Conservation (phyloP, 2,797 vertebrate species). For the Myotis pilosus region DNA sequence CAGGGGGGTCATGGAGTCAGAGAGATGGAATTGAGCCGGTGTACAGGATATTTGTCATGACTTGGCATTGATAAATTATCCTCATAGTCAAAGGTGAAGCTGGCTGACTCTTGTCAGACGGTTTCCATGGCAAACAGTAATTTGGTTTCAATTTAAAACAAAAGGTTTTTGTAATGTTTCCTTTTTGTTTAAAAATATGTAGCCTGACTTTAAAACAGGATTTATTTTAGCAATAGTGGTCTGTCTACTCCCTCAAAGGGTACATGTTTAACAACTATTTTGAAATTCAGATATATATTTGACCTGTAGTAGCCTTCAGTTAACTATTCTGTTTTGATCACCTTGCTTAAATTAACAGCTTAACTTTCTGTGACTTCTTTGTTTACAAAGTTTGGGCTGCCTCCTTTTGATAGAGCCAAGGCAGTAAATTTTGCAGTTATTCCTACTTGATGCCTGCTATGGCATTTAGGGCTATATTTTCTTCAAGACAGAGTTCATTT, state of each 20-base stretch:
- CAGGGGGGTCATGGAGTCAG: slow-evolving; percentile 61
- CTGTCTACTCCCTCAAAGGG: background rate
- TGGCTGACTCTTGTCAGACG: slow-evolving; percentile 81
- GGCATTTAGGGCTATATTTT: background rate
- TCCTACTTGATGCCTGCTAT: background rate
- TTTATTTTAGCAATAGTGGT: slow-evolving; percentile 53
- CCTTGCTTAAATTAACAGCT: slow-evolving; percentile 38
- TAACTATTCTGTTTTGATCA: slow-evolving; percentile 50
- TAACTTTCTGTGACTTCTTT: background rate
- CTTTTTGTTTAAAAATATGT: slow-evolving; percentile 70
- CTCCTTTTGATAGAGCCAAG: slow-evolving; percentile 18
- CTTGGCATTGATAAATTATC: slow-evolving; percentile 83
- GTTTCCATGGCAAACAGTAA: slow-evolving; percentile 85
- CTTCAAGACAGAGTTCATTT: background rate
- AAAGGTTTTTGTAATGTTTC: slow-evolving; percentile 77
- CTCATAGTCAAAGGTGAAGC: slow-evolving; percentile 82
- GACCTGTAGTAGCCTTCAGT: slow-evolving; percentile 6
- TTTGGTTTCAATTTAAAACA: slow-evolving; percentile 84
- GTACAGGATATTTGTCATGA: slow-evolving; percentile 78
- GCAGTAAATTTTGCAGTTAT: background rate
- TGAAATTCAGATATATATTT: slow-evolving; percentile 36
- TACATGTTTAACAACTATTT: background rate
- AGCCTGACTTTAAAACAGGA: slow-evolving; percentile 50
- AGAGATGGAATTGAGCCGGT: slow-evolving; percentile 72
- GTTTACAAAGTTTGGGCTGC: background rate